Base-by-base conservation (phyloP, 2,888 invertebrate genomes). In the Sarcophaga variegata region DNA sequence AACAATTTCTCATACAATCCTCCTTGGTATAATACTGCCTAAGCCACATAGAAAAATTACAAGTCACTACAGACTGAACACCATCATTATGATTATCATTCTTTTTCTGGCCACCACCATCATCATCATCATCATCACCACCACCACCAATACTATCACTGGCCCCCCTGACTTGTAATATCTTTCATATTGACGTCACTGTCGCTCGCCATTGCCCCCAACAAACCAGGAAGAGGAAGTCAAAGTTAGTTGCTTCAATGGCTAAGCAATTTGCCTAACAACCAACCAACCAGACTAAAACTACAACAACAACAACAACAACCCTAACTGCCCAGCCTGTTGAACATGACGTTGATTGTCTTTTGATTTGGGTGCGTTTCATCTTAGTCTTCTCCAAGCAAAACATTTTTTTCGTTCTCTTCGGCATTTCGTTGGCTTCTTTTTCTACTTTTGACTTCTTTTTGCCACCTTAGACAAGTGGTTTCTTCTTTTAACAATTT, bases 401-500 rank as follows among this genome's bases (percentile, higher is more conserved):
- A 60, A 37, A 10, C 6, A 37, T n/a, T 67, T 67, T 11, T 67
- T 67, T 20, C n/a, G n/a, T n/a, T n/a, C n/a, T n/a, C 20, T 20
- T 20, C 66, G 64, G 74, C 66, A n/a, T 81, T 74, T 63, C 27
- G 69, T 12, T 22, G 77, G 66, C 45, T 84, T 84, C 59, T 22
- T 64, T 74, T n/a, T 45, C 37, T 17, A 54, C 8, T 62, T 49
- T 77, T 60, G 11, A 62, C 22, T 49, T 81, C 62, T 64, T 78
- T 83, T 77, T 81, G 76, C 76, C 84, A 85, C 84, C 84, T 80
- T 81, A 81, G 82, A 92, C 92, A 92, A 92, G 92, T 92, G 92
- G 91, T 92, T 90, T 37, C 37, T 91, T 92, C 92, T 91, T 91
- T 91, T 90, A 90, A 89, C n/a, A 59, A 77, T 49, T 71, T 49